Conservation (phyloP, 2,888 invertebrate species). For the Mythimna vitellina region DNA sequence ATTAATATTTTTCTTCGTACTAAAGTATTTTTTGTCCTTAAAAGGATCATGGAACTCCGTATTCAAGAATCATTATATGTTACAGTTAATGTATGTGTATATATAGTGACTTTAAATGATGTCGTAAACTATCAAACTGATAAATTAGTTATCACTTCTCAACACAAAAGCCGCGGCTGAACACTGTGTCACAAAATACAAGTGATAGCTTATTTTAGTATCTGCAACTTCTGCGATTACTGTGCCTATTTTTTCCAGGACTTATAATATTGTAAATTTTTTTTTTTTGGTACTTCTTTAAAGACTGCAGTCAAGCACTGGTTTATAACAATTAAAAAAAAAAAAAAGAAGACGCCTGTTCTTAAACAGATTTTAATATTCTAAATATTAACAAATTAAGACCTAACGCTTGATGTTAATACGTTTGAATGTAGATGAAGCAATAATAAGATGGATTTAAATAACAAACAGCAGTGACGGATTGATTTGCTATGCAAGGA, state of each 20-base stretch:
- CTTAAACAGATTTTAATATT: not conserved
- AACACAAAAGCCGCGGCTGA: no score
- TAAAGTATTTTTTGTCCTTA: not conserved
- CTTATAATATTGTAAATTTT: no score
- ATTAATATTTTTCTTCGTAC: conserved; percentile 12
- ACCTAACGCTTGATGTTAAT: conserved; percentile 9
- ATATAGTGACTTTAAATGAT: not conserved
- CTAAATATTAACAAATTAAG: not conserved
- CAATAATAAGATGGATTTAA: conserved; percentile 43
- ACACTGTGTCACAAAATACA: no score
- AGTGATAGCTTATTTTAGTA: no score
- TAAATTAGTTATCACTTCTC: not conserved
- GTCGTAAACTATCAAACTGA: not conserved
- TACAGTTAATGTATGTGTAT: conserved; percentile 3
- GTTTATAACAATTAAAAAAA: no score
- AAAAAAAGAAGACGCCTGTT: not conserved
- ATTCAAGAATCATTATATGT: not conserved
- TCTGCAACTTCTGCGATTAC: no score
- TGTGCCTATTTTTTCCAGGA: no score
- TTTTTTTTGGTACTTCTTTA: not conserved
- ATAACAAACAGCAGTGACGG: conserved; percentile 38
- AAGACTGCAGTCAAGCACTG: no score
- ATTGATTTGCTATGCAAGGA: conserved; percentile 42
- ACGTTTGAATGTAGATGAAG: conserved; percentile 22
- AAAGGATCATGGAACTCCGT: conserved; percentile 19